Evolutionary conservation across 2,113 vertebrate genomes (phyloP).

Genomic region (Bungarus multicinctus): DNA sequence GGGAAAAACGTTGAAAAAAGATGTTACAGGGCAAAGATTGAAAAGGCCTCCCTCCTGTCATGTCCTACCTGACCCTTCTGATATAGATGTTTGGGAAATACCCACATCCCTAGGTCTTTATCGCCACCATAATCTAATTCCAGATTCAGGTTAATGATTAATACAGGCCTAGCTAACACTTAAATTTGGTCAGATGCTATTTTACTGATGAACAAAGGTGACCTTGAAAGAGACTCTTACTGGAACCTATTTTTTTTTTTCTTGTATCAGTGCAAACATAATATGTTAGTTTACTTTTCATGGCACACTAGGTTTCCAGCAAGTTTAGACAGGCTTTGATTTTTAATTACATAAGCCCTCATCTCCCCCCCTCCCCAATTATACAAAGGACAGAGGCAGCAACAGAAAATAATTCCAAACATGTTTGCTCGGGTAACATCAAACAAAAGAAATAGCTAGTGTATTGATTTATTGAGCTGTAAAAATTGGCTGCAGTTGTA

Average conservation of each 20-base stretch:
- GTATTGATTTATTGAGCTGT: constrained; percentile 21
- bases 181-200: neutral
- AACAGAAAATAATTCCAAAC: constrained; percentile 41
- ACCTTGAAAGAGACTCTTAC: constrained; percentile 48
- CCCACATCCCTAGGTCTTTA: too few species aligned
- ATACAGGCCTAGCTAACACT: neutral
- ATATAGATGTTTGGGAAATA: neutral
- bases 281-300: constrained; percentile 42
- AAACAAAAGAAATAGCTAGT: constrained; percentile 39
- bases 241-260: constrained; percentile 18
- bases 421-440: neutral
- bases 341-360: constrained; percentile 23
- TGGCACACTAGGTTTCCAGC: constrained; percentile 31
- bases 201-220: constrained; percentile 44
- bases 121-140: neutral
- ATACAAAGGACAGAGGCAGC: constrained; percentile 31
- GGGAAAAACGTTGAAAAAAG: neutral
- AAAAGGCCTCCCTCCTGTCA: neutral
- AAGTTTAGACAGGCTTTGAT: constrained; percentile 50
- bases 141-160: neutral
- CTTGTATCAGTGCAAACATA: constrained; percentile 39
- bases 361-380: constrained; percentile 38
- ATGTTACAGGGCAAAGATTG: neutral
- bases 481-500: constrained; percentile 4
- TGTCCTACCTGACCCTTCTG: neutral